Evolutionary conservation across 2,888 invertebrate genomes (phyloP), one percentile per base, ranked within the genome.

Genomic region (Aleiodes alternator): DNA sequence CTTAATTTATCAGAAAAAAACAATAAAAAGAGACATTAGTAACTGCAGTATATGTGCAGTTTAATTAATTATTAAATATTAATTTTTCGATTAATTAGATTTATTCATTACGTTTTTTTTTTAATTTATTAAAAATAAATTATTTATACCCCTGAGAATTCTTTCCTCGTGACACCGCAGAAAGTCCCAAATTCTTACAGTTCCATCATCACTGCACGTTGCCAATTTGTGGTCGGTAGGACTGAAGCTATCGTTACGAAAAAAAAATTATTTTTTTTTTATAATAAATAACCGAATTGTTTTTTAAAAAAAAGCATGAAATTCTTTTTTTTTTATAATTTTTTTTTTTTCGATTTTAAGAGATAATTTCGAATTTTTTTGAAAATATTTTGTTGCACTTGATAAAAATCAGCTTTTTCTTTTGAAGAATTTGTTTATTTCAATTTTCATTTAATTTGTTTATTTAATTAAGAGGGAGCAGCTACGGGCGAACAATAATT

Each of bases 171-270:
- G 95, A 90, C 97, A 97, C 84, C 97, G 94, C 89, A 96, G 94
- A 92, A 99, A 99, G 91, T 99, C 99, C 97, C 99, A 99, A 87
- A 99, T 96, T 86, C 99, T 93, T 79, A 99, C 94, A 16, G 99
- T 99, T 82, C 99, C 99, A 91, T 99, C 99, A 91, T 99, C 99
- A 77, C 99, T 99, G 92, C 99, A 99, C 76, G 99, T 98, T 38
- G 97, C 98, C 92, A 99, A 97, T 92, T 99, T 99, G 88, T 95
- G 94, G 93, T 99, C 99, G 89, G 96, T 96, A 73, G 99, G 99
- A 92, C 98, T 97, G 93, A 99, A 99, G 94, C 99, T 99, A 91
- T 85, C 83, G 86, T 79, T 81, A 83, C 84, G 84, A 87, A 87
- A 84, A 77, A 82, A 68, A 68, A 31, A 51, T n/a, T 31, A 31